These are phyloP conservation scores for Lophotriccus pileatus DNA, from an alignment of 2,797 vertebrate genomes.

Conservation along the genomic window DNA sequence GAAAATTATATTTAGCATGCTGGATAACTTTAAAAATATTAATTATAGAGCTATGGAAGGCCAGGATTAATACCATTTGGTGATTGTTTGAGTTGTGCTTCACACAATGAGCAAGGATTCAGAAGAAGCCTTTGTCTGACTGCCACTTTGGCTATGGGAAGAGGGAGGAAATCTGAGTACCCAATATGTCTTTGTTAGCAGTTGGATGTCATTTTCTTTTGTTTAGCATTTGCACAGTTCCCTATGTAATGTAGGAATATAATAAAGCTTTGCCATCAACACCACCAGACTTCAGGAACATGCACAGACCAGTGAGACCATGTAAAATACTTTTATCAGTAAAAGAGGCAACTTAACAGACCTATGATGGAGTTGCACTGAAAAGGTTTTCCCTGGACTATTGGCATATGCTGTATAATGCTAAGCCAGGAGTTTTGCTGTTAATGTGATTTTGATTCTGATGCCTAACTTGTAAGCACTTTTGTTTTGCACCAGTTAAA, in stretches of 20 bases:
- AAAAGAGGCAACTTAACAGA: not conserved
- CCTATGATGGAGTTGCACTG: not conserved
- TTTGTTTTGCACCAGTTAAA: not conserved
- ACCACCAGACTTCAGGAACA: not conserved
- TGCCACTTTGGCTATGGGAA: not conserved
- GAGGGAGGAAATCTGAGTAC: not conserved
- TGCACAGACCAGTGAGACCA: not conserved
- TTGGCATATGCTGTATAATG: not conserved
- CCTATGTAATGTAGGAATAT: not conserved
- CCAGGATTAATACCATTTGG: not conserved
- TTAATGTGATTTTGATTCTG: not conserved
- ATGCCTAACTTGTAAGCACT: not conserved
- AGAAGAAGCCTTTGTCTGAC: not conserved
- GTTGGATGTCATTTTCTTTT: slow-evolving; percentile 17
- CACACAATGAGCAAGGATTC: not conserved
- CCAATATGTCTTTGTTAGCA: not conserved
- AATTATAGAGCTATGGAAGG: not conserved
- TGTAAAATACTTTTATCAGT: not conserved
- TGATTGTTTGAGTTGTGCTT: not conserved
- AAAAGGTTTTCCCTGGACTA: not conserved
- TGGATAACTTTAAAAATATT: not conserved
- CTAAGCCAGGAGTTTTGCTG: not conserved
- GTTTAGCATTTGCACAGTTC: slow-evolving; percentile 1
- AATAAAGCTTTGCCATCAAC: not conserved
- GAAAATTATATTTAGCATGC: not conserved